Evolutionary conservation across 53 echinoderm and acorn worm genomes (phyloP).

Genomic region (Actinopyga echinites): DNA sequence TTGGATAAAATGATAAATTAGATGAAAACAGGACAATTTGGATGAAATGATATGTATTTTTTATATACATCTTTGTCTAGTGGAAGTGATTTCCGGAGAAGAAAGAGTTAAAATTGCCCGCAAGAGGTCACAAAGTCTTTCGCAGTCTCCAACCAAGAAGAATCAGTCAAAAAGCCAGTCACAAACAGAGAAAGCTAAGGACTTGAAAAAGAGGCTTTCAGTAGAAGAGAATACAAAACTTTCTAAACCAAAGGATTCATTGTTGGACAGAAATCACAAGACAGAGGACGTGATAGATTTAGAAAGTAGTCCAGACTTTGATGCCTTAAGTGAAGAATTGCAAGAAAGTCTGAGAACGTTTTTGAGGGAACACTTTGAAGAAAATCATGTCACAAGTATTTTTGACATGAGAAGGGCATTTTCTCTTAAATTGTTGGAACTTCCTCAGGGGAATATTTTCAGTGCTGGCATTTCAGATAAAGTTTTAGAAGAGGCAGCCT

Average conservation of each 20-base stretch:
- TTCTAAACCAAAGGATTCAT: neutral
- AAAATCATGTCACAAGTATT: slow-evolving; percentile 64
- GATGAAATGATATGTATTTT: neutral
- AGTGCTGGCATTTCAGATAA: slow-evolving; percentile 70
- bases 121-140: slow-evolving; percentile 67
- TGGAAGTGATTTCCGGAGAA: slow-evolving; percentile 75
- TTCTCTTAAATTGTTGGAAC: slow-evolving; percentile 61
- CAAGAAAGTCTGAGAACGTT: slow-evolving; percentile 60
- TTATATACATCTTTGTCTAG: slow-evolving; percentile 9
- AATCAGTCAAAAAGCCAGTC: neutral
- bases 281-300: neutral
- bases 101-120: slow-evolving; percentile 74
- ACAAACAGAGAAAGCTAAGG: neutral
- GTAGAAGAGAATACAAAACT: neutral
- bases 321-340: slow-evolving; percentile 29
- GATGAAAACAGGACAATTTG: too few relatives aligned
- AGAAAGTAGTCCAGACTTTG: neutral
- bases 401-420: slow-evolving; percentile 71
- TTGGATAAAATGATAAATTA: too few relatives aligned
- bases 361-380: slow-evolving; percentile 65
- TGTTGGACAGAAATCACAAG: neutral
- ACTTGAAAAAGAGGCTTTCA: neutral
- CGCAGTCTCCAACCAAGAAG: slow-evolving; percentile 25
- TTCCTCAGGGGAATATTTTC: slow-evolving; percentile 66
- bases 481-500: slow-evolving; percentile 77